Base-by-base conservation (phyloP, 2,797 vertebrate species). In the Cheirogaleus major region DNA sequence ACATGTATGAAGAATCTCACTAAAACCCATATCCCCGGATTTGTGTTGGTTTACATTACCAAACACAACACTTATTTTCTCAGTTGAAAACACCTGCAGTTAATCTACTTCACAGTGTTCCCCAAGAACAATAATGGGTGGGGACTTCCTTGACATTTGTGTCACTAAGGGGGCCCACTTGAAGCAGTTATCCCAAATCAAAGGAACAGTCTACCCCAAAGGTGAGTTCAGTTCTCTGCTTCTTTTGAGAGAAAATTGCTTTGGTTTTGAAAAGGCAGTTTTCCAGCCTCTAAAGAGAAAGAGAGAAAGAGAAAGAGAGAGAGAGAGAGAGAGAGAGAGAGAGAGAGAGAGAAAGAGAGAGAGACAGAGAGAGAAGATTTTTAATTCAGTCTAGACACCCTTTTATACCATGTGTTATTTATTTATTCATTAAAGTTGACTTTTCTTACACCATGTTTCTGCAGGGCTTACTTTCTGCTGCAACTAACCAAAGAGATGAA, bases 21-120 rank as follows among this genome's bases (percentile, higher is more conserved):
- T 85, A n/a, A 88, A 79, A 27, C 72, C 38, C 14, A 7, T 27
- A 85, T 63, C 23, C n/a, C 7, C 7, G 20, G 32, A 20, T 57
- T 80, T 90, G 11, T 35, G 11, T 30, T 86, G 57, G 38, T 75
- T 93, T 84, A 45, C 35, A 43, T 81, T 78, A 95, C 32, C n/a
- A 73, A 75, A 80, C 23, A 80, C 52, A 94, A 94, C 48, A 32
- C 7, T 86, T 83, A 72, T 73, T 95, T 95, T 97, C 89, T 96
- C 63, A 65, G 57, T 43, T 79, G 75, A 95, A 87, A 94, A 94
- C 83, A 93, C 91, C 75, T 87, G 87, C 50, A 73, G 65, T 96
- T 75, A 45, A 75, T 93, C 96, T 96, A 69, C 76, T 93, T 95
- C 83, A 91, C 50, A 65, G 30, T 81, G 91, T 82, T 81, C 30